Evolutionary conservation across 2,113 vertebrate genomes (phyloP), one percentile per base, ranked within the genome.

Genomic region (Tupaia chinensis): DNA sequence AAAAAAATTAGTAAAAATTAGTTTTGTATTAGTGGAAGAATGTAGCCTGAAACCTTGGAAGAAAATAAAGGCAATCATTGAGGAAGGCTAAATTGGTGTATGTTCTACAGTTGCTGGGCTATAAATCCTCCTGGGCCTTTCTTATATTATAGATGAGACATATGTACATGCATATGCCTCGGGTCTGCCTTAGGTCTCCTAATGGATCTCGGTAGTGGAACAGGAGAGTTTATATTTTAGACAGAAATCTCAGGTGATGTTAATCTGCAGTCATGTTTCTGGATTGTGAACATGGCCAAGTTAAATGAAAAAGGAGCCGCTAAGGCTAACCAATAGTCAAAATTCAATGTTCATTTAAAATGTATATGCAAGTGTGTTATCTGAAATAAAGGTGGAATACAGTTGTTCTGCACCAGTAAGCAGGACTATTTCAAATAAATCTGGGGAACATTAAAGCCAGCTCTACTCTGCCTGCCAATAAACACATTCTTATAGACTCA

Each of bases 1-100:
- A 56, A 93, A 92, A 95, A 92, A 95, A 93, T 82, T 86, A 93
- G 79, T 63, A 83, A 86, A 86, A 97, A 94, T 85, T 95, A 66
- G 56, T 82, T 95, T 94, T 44, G 53, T 61, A 79, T 58, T 16
- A 74, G 19, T 63, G 82, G 54, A 80, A 1, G 32, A 88, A 60
- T 1, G 5, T 89, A 61, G 76, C 23, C 44, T 84, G 25, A 97
- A 86, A 73, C 7, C 34, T 65, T 89, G 22, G 27, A 76, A 87
- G 11, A 89, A 91, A 69, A 89, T 79, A 56, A 89, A 93, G 29
- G 54, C 70, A 85, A 23, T 86, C 27, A 81, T 9, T 72, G 20
- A 54, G 27, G 10, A 73, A 73, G 34, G 29, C 74, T 72, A 78
- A 69, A 44, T n/a, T 72, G 17, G 22, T 17, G 22, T 32, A 19